Conservation (phyloP, 2,113 vertebrate species). For the Brachionichthys hirsutus region DNA sequence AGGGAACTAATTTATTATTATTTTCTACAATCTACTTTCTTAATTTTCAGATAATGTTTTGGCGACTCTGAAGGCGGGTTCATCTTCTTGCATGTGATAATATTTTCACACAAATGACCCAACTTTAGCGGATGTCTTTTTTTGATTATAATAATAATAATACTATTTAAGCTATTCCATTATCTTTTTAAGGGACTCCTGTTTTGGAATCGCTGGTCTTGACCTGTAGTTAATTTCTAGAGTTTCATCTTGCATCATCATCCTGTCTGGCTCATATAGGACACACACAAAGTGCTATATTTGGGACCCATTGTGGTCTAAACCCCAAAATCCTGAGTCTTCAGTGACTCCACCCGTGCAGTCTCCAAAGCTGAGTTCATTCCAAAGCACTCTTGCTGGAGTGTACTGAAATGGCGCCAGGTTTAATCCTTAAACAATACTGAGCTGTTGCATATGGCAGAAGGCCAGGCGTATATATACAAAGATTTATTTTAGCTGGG, state of each 20-base stretch:
- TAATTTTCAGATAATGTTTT: too few relatives aligned
- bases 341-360: conserved; percentile 2
- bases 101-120: too few relatives aligned
- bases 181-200: too few relatives aligned
- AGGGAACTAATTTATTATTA: too few relatives aligned
- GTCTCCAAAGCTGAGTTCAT: conserved; percentile 15
- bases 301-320: conserved; percentile 19
- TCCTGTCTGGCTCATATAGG: conserved; percentile 22
- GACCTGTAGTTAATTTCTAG: too few relatives aligned
- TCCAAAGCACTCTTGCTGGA: conserved; percentile 7
- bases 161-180: too few relatives aligned
- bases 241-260: conserved; percentile 19
- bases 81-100: too few relatives aligned
- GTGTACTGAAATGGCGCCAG: conserved; percentile 25
- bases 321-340: conserved; percentile 33
- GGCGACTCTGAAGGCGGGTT: too few relatives aligned
- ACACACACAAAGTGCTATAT: conserved; percentile 18
- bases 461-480: conserved; percentile 22
- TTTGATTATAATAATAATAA: too few relatives aligned
- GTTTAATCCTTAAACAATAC: conserved; percentile 56
- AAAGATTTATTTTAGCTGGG: conserved; percentile 29
- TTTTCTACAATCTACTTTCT: too few relatives aligned
- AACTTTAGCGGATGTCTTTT: too few relatives aligned
- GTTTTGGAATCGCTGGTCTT: neutral
- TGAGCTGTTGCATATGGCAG: conserved; percentile 37